Conservation (phyloP, 2,888 invertebrate species). For the Athrips mouffetella region DNA sequence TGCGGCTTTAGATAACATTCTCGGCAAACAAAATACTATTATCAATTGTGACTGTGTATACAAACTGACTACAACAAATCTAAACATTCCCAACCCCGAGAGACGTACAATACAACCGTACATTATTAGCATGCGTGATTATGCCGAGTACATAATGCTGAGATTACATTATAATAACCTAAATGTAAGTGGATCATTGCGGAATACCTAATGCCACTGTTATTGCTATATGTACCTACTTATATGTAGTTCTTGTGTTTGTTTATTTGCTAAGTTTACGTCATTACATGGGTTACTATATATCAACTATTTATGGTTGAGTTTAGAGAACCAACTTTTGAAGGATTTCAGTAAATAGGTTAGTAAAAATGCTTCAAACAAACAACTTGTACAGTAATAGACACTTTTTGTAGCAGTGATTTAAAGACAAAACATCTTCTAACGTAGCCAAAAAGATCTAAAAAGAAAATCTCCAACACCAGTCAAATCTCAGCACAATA, state of each 20-base stretch:
- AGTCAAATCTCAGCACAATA: too few relatives aligned
- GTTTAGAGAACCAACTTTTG: too few relatives aligned
- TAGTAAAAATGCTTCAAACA: too few relatives aligned
- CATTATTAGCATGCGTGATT: slow-evolving; percentile 8
- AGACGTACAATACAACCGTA: slow-evolving; percentile 5
- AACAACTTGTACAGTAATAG: too few relatives aligned
- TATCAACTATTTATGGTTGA: too few relatives aligned
- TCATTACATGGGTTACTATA: not conserved
- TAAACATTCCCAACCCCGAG: slow-evolving; percentile 23
- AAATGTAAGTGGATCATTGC: slow-evolving; percentile 9
- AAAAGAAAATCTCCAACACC: too few relatives aligned
- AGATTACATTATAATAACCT: slow-evolving; percentile 9
- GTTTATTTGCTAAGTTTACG: not conserved
- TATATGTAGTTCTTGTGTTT: not conserved
- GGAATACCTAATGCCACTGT: slow-evolving; percentile 6
- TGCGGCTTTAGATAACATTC: too few relatives aligned
- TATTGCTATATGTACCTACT: slow-evolving; percentile 1
- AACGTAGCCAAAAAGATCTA: too few relatives aligned
- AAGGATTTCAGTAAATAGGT: too few relatives aligned
- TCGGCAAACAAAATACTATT: not conserved
- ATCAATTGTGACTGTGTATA: not conserved
- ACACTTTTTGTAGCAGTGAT: too few relatives aligned
- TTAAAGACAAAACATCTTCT: too few relatives aligned
- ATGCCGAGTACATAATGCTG: slow-evolving; percentile 2
- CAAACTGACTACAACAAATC: slow-evolving; percentile 5